Conservation (phyloP, 2,113 vertebrate genomes). For the Jaculus jaculus region DNA sequence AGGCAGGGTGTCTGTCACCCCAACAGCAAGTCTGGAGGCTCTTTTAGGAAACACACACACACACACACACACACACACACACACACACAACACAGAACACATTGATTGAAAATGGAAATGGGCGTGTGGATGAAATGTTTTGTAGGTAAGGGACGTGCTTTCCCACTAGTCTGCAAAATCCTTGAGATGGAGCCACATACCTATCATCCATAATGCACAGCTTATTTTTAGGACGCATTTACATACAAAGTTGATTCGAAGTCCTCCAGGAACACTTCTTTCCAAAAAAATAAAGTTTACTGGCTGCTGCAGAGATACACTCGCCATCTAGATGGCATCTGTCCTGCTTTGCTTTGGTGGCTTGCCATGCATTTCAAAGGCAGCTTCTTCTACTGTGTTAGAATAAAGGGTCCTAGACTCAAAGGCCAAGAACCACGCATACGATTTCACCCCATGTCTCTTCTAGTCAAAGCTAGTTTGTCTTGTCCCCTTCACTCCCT, state of each 20-base stretch:
- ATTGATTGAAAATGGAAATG: slow-evolving; percentile 74
- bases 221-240: slow-evolving; percentile 78
- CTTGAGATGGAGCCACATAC: slow-evolving; percentile 74
- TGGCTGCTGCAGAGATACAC: slow-evolving; percentile 66
- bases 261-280: slow-evolving; percentile 74
- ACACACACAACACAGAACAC: slow-evolving; percentile 59
- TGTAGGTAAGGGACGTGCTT: slow-evolving; percentile 76
- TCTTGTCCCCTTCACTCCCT: slow-evolving; percentile 21
- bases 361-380: slow-evolving; percentile 76
- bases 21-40: slow-evolving; percentile 74
- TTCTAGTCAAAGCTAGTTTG: neutral
- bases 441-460: neutral
- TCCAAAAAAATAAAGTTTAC: slow-evolving; percentile 75
- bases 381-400: slow-evolving; percentile 43
- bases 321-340: slow-evolving; percentile 73
- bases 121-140: slow-evolving; percentile 71
- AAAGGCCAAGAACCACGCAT: slow-evolving; percentile 25
- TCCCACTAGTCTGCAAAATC: slow-evolving; percentile 70
- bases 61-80: slow-evolving; percentile 49
- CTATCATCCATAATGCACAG: slow-evolving; percentile 72
- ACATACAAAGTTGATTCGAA: slow-evolving; percentile 76
- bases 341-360: slow-evolving; percentile 62
- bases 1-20: slow-evolving; percentile 80
- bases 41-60: slow-evolving; percentile 43
- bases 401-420: slow-evolving; percentile 33